phyloP scores from a whole-genome alignment of 2,888 invertebrate genomes.

The Phasia obesa region DNA sequence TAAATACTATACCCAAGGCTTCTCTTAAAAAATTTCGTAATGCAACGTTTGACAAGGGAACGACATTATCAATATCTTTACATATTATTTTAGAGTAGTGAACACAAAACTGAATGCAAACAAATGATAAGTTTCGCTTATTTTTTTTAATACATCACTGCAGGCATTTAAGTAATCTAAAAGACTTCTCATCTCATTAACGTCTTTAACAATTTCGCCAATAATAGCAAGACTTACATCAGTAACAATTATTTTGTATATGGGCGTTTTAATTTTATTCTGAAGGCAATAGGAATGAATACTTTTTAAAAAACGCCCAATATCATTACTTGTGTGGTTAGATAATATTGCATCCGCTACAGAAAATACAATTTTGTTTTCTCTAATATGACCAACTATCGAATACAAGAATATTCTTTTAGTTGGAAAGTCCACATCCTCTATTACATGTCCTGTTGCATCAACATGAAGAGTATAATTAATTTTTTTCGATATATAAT shows the following conservation, averaged over 20 bases:
- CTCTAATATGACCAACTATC: slow-evolving; percentile 1
- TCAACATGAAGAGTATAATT: background rate
- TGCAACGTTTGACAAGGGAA: background rate
- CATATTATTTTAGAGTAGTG: slow-evolving; percentile 2
- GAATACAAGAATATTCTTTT: slow-evolving; percentile 23
- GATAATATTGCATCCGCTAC: slow-evolving; percentile 17
- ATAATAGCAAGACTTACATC: too few relatives aligned
- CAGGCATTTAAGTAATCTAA: background rate
- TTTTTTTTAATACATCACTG: too few relatives aligned
- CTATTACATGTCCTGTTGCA: background rate
- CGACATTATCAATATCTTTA: too few relatives aligned
- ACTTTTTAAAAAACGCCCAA: too few relatives aligned
- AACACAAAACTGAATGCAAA: slow-evolving; percentile 15
- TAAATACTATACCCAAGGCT: slow-evolving; percentile 6
- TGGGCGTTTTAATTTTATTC: too few relatives aligned
- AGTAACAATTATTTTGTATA: too few relatives aligned
- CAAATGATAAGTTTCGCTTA: background rate
- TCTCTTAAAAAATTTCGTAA: slow-evolving; percentile 4
- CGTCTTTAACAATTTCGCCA: slow-evolving; percentile 1
- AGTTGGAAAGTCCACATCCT: background rate
- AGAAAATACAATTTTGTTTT: slow-evolving; percentile 5
- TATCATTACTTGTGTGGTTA: background rate
- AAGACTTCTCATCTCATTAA: background rate
- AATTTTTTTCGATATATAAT: background rate
- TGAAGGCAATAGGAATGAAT: too few relatives aligned